These are phyloP conservation scores for Panorpa germanica DNA, from an alignment of 2,888 invertebrate genomes.

Conservation along the genomic window DNA sequence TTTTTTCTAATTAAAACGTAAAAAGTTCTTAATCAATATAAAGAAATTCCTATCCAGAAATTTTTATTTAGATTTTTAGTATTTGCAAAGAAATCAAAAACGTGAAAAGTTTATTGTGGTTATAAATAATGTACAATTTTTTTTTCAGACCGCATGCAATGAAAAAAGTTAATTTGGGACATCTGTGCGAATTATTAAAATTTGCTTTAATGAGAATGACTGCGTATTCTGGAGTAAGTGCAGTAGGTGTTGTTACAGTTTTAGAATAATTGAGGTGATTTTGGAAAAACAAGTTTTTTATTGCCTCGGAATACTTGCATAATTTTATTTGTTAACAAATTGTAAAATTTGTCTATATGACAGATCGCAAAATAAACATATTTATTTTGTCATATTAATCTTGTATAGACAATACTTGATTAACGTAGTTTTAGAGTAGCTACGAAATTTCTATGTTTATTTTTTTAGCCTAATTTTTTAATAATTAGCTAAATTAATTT, in stretches of 20 bases:
- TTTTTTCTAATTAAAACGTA: too few relatives aligned
- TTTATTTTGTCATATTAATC: background rate
- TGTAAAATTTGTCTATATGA: background rate
- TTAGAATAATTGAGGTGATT: too few relatives aligned
- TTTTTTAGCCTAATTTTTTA: too few relatives aligned
- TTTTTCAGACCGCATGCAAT: conserved; percentile 42
- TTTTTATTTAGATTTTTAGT: background rate
- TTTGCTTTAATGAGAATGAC: conserved; percentile 68
- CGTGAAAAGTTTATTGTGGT: conserved; percentile 1
- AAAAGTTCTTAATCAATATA: too few relatives aligned
- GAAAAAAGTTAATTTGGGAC: conserved; percentile 50
- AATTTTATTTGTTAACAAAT: too few relatives aligned
- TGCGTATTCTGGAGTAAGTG: conserved; percentile 56
- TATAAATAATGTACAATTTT: background rate
- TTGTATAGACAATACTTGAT: too few relatives aligned
- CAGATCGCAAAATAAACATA: background rate
- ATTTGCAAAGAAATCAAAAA: conserved; percentile 5
- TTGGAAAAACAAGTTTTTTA: too few relatives aligned
- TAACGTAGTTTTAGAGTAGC: too few relatives aligned
- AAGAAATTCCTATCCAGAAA: background rate
- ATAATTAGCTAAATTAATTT: too few relatives aligned
- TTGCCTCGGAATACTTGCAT: too few relatives aligned
- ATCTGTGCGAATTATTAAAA: conserved; percentile 58
- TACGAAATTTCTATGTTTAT: too few relatives aligned
- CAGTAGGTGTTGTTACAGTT: conserved; percentile 13